A percentile compares a stretch with the other conserved stretches of the same genome.
Evolutionary conservation across 2,113 vertebrate genomes (phyloP).

Genomic region (Spilogale gracilis): DNA sequence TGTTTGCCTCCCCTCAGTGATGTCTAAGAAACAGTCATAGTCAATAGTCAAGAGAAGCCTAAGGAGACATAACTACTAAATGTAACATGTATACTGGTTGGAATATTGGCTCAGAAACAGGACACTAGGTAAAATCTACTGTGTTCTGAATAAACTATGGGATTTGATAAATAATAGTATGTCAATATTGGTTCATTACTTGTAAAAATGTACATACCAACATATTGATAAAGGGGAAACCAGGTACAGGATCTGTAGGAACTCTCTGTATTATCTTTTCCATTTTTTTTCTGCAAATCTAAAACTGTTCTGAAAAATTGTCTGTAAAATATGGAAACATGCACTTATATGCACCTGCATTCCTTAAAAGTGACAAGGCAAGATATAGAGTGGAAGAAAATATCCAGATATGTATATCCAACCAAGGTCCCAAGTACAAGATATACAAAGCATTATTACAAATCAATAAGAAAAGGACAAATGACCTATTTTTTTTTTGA

Average conservation of each 20-base stretch:
- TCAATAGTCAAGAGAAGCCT: not conserved
- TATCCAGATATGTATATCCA: not conserved
- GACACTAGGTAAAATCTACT: not conserved
- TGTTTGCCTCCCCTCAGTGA: not conserved
- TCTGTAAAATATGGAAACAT: not conserved
- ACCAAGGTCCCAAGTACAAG: not conserved
- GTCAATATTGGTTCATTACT: not conserved
- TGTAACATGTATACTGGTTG: not conserved
- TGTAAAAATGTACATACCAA: not conserved
- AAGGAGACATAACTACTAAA: not conserved
- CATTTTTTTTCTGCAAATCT: not conserved
- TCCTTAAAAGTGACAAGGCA: not conserved
- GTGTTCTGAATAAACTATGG: not conserved
- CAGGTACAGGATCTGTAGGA: not conserved
- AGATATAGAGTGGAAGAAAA: not conserved
- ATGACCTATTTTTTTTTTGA: not conserved
- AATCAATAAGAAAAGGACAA: not conserved
- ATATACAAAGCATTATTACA: not conserved
- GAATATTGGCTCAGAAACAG: not conserved
- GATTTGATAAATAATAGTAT: not conserved
- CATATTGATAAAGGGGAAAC: not conserved
- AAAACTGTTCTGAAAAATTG: not conserved
- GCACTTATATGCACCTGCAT: not conserved
- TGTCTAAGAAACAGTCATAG: not conserved
- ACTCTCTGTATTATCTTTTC: not conserved